Conservation (phyloP, 2,888 invertebrate species). For the Polia nebulosa region DNA sequence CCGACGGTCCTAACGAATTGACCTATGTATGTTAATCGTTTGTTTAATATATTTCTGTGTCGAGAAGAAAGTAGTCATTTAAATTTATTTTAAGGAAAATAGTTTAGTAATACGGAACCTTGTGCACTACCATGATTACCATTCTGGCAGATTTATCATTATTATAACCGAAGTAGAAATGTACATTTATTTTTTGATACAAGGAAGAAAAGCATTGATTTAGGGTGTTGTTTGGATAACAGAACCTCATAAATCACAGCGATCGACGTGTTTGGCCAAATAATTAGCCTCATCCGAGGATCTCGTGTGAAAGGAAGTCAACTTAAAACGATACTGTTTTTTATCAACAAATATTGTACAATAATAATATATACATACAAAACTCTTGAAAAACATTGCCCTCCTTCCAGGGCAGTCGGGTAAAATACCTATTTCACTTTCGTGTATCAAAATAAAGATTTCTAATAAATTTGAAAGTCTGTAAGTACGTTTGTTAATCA, state of each 20-base stretch:
- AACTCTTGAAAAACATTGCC: too few relatives aligned
- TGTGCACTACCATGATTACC: too few relatives aligned
- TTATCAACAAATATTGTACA: background rate
- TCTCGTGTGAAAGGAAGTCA: constrained; percentile 4
- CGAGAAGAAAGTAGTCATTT: background rate
- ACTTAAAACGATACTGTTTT: constrained; percentile 4
- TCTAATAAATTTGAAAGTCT: too few relatives aligned
- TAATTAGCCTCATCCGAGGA: constrained; percentile 2
- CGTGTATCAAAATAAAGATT: too few relatives aligned
- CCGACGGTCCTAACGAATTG: too few relatives aligned
- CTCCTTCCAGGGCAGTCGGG: too few relatives aligned
- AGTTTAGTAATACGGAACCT: too few relatives aligned
- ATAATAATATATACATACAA: background rate
- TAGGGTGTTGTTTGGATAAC: constrained; percentile 1
- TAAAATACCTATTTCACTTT: too few relatives aligned
- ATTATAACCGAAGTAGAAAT: background rate
- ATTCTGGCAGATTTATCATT: background rate
- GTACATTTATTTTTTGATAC: background rate
- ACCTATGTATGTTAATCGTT: too few relatives aligned
- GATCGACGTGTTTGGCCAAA: background rate
- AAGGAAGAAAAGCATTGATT: constrained; percentile 7
- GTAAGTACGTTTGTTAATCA: too few relatives aligned
- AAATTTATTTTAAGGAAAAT: too few relatives aligned
- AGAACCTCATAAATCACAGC: background rate
- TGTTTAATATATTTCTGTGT: background rate